Conservation (phyloP, 2,888 invertebrate genomes). For the Ctenicera cuprea region DNA sequence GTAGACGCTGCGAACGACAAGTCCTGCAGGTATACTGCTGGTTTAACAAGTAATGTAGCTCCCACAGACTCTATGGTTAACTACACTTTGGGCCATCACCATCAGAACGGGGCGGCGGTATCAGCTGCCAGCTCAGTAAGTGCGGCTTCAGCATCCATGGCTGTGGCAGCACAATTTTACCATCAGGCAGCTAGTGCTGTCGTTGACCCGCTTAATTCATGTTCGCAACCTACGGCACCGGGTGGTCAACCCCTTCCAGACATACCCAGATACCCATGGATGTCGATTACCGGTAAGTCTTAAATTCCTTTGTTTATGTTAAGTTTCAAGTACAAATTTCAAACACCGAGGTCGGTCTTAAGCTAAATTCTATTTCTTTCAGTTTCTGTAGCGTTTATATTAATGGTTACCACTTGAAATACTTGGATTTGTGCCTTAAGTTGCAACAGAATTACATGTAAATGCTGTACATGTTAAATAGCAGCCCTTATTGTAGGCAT, state of each 20-base stretch:
- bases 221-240: conserved; percentile 80
- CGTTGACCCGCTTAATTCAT: conserved; percentile 88
- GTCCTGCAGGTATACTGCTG: conserved; percentile 87
- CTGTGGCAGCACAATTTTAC: conserved; percentile 88
- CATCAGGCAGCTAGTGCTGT: conserved; percentile 88
- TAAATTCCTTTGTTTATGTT: not conserved
- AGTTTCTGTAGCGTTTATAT: too few species aligned
- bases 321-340: too few species aligned
- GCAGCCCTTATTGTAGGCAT: not conserved
- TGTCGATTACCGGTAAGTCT: conserved; percentile 96
- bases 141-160: conserved; percentile 82
- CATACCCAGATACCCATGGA: conserved; percentile 96
- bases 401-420: too few species aligned
- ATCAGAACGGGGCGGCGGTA: conserved; percentile 80
- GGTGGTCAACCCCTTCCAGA: conserved; percentile 93
- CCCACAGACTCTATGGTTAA: conserved; percentile 87
- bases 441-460: too few species aligned
- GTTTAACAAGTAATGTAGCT: conserved; percentile 77
- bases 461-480: not conserved
- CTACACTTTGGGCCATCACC: conserved; percentile 85
- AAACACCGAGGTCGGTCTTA: too few species aligned
- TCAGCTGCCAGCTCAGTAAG: conserved; percentile 82
- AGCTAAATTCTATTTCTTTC: too few species aligned
- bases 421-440: too few species aligned
- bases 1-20: conserved; percentile 84